A percentile compares a stretch with the other conserved stretches of the same genome.
phyloP scores from a whole-genome alignment of 2,888 invertebrate genomes.

The Nasonovia ribisnigri region DNA sequence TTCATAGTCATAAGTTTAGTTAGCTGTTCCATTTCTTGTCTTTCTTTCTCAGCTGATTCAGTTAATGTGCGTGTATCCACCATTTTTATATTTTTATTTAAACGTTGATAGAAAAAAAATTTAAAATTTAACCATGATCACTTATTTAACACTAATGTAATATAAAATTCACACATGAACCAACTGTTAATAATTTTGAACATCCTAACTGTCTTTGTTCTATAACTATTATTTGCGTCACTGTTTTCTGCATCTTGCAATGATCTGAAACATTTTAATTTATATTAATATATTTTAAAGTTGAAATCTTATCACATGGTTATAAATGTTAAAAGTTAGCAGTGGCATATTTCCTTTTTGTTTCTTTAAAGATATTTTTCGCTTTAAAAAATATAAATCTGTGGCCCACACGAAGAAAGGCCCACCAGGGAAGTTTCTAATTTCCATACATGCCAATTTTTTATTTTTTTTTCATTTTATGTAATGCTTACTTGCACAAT shows the following conservation, averaged over 20 bases:
- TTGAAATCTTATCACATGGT: neutral
- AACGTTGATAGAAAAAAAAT: neutral
- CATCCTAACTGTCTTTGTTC: conserved; percentile 10
- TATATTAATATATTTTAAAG: neutral
- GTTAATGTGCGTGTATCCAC: conserved; percentile 67
- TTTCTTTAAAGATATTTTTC: too few relatives aligned
- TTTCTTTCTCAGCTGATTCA: conserved; percentile 72
- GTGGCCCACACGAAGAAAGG: neutral
- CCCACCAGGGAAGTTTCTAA: neutral
- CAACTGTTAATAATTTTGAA: conserved; percentile 34
- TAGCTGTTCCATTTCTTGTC: conserved; percentile 89
- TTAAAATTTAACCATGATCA: conserved; percentile 24
- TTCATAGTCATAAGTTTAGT: conserved; percentile 89
- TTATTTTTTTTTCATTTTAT: neutral
- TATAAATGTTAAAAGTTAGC: neutral
- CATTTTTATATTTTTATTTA: conserved; percentile 44
- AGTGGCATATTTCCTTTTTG: neutral
- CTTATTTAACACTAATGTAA: conserved; percentile 52
- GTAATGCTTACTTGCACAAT: neutral
- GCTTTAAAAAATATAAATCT: neutral
- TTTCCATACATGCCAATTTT: neutral
- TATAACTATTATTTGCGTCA: conserved; percentile 7
- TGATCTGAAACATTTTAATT: conserved; percentile 48
- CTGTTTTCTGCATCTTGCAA: conserved; percentile 18
- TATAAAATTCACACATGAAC: conserved; percentile 19